Conservation (phyloP, 2,888 invertebrate species). For the Octodonta nipae region DNA sequence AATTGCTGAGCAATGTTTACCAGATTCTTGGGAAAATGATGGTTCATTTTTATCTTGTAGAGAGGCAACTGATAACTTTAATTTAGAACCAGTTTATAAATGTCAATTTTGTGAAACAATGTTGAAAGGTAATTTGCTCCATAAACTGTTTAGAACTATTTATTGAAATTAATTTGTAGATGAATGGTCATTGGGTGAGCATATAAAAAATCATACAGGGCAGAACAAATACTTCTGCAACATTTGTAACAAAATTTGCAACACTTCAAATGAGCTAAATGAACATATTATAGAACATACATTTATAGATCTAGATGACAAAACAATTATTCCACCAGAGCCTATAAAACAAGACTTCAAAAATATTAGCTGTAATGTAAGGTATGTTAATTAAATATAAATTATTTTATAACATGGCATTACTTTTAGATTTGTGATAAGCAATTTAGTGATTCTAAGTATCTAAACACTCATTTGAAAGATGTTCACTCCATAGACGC, state of each 20-base stretch:
- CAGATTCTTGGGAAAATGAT: conserved; percentile 33
- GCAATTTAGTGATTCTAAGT: conserved; percentile 24
- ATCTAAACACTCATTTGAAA: conserved; percentile 26
- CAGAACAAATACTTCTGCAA: conserved; percentile 30
- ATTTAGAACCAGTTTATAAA: conserved; percentile 26
- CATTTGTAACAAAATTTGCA: conserved; percentile 26
- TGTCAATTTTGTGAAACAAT: conserved; percentile 33
- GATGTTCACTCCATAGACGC: conserved; percentile 24
- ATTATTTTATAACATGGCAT: not conserved
- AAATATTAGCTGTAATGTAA: conserved; percentile 22
- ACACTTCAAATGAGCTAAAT: conserved; percentile 23
- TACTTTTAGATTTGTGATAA: conserved; percentile 30
- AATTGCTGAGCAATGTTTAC: conserved; percentile 34
- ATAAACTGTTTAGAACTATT: too few species aligned
- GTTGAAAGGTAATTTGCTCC: conserved; percentile 25
- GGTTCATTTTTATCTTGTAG: conserved; percentile 24
- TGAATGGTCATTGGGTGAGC: conserved; percentile 32
- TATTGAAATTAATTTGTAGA: conserved; percentile 19
- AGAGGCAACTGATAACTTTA: conserved; percentile 24
- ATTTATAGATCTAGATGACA: conserved; percentile 12
- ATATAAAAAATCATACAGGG: conserved; percentile 30
- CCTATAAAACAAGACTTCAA: conserved; percentile 9
- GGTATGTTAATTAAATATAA: too few species aligned
- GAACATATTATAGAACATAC: conserved; percentile 25
- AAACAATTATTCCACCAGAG: too few species aligned